Evolutionary conservation across 1,140 invertebrate species (phyloP).

Genomic region (Anastatus disparis): DNA sequence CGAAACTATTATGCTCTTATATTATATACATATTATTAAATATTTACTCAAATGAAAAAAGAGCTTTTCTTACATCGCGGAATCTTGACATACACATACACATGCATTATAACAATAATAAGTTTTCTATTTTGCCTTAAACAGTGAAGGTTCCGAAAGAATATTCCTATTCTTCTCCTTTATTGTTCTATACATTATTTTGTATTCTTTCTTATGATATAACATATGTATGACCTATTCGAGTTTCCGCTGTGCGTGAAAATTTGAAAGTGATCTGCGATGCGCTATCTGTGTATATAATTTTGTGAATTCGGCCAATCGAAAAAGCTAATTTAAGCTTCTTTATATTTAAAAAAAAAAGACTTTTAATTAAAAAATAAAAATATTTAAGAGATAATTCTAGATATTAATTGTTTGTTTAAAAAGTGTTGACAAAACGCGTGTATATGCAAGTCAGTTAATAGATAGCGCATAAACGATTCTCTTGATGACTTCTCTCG

Average conservation of each 20-base stretch:
- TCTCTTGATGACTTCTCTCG: not conserved
- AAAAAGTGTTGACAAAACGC: not conserved
- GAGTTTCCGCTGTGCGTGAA: not conserved
- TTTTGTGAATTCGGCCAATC: not conserved
- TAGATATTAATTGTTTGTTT: not conserved
- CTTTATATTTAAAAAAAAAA: too few species aligned
- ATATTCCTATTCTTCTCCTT: not conserved
- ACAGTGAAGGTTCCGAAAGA: not conserved
- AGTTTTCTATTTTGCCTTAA: not conserved
- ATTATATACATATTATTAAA: not conserved
- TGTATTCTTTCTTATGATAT: not conserved
- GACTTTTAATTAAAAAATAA: not conserved
- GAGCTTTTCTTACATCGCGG: not conserved
- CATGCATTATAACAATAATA: constrained; percentile 1
- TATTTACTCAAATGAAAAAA: not conserved
- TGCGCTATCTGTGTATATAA: constrained; percentile 22
- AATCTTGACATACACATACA: not conserved
- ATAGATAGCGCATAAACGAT: not conserved
- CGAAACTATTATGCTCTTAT: not conserved
- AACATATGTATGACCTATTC: not conserved
- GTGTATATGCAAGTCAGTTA: not conserved
- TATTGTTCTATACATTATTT: constrained; percentile 27
- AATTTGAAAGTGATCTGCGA: not conserved
- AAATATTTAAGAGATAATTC: not conserved
- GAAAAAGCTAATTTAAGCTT: not conserved